Conservation (phyloP, 23 tunicate genomes). For the Ciona savignyi region DNA sequence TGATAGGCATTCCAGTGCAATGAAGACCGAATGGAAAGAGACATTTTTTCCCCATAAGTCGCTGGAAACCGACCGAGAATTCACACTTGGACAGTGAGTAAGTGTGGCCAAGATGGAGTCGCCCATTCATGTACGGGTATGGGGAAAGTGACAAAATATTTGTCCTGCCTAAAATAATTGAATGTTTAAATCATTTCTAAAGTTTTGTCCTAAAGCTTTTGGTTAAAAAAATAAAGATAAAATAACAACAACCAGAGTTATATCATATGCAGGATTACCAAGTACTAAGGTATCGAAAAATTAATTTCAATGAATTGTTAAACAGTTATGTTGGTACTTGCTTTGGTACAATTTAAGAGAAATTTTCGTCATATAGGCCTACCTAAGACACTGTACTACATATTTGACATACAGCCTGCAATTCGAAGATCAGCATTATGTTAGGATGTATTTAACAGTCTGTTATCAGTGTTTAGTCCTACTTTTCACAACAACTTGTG, state of each 20-base stretch:
- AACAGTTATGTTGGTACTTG: too few species aligned
- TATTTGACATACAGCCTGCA: too few species aligned
- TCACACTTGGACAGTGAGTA: slow-evolving; percentile 92
- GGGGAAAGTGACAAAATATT: slow-evolving; percentile 88
- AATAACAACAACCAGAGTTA: slow-evolving; percentile 6
- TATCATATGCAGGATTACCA: too few species aligned
- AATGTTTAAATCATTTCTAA: neutral
- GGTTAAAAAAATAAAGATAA: neutral
- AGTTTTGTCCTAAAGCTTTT: neutral
- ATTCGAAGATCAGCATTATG: too few species aligned
- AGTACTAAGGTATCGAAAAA: too few species aligned
- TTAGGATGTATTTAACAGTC: too few species aligned
- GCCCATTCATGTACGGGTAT: slow-evolving; percentile 99
- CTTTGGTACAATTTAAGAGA: too few species aligned
- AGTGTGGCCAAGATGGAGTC: slow-evolving; percentile 99
- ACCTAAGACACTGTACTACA: too few species aligned
- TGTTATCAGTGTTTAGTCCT: too few species aligned
- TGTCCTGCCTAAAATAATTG: slow-evolving; percentile 15
- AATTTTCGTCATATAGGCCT: too few species aligned
- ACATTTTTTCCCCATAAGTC: slow-evolving; percentile 90
- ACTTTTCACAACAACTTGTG: too few species aligned
- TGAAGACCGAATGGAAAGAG: slow-evolving; percentile 96
- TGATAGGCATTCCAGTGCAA: slow-evolving; percentile 99
- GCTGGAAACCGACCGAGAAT: slow-evolving; percentile 91
- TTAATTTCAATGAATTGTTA: too few species aligned